Evolutionary conservation across 2,888 invertebrate genomes (phyloP), one percentile per base, ranked within the genome.

Genomic region (Matsumyia berberina): DNA sequence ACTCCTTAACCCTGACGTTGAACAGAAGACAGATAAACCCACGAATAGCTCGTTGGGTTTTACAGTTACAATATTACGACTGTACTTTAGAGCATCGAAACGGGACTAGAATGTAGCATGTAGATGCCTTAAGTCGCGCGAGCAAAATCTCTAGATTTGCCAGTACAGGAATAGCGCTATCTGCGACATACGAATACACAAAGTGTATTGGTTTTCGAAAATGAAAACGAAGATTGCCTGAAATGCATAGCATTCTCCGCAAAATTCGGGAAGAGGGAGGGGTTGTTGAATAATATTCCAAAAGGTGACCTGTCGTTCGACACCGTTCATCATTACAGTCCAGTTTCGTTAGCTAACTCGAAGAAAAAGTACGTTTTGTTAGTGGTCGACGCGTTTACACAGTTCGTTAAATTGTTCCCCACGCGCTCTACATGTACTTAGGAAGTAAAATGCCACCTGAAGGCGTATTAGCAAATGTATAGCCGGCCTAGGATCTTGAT

Each of bases 301-400:
- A 89, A 89, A 53, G 88, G 87, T 7, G 73, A 87, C 7, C 17
- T 83, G 35, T 89, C 88, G 5, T 89, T 89, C 55, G 29, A 86
- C 0, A 73, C 62, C 3, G 8, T 81, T 33, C 86, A 87, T 35
- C 62, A 82, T 33, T 77, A 58, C 17, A 83, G 80, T n/a, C 77
- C 76, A 0, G 24, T 81, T 35, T 57, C 82, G 0, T 86, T 87
- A 1, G 46, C 39, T 2, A 57, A 35, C 7, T 39, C 42, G 7
- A 76, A 79, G 39, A 76, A 72, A 1, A 80, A 79, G 37, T 35
- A 76, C 19, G 70, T 86, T 8, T 24, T 83, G 0, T 31, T 76
- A 12, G 39, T 80, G 0, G 53, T 86, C 5, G 69, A 82, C 49
- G 81, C 42, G 11, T 86, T 81, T 42, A 86, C 67, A 24, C 81